Evolutionary conservation across 92 coral and sea anemone genomes (phyloP), one percentile per base, ranked within the genome.

Genomic region (Palythoa grandiflora): DNA sequence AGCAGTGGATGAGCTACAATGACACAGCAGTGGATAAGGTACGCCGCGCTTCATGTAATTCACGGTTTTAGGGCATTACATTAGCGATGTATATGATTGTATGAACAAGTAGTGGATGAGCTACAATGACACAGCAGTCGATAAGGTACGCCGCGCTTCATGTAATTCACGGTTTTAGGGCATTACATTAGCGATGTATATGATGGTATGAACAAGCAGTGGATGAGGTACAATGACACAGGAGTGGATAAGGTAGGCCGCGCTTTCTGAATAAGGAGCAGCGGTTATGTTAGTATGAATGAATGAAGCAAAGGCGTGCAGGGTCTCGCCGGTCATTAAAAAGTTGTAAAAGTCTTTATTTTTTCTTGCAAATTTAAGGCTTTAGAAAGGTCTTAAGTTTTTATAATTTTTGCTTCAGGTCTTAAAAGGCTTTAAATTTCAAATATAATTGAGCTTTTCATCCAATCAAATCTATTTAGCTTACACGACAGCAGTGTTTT

Each of bases 161-260:
- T 57, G 13, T 61, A 6, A 19, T 73, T n/a, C 6, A 6, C 38
- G 38, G n/a, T 36, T 83, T 47, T 63, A 96, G 98, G 98, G 4
- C 98, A 95, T 54, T 96, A 96, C 71, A 93, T 96, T 54, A 92
- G 98, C 77, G 98, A 96, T 88, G 99, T 95, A 35, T 95, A 90
- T 77, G 96, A 96, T 89, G 85, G 96, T 79, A 83, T 90, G 37
- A 80, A 92, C 37, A 93, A 92, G 21, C 96, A 95, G 70, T 96
- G 99, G 99, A 96, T 96, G 39, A 91, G 98, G 51, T 96, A 95
- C 68, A 94, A 96, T 85, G 99, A 95, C 92, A 88, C 92, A 5
- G 88, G 91, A 6, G 99, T 95, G 3, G 86, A 89, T 55, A 92
- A 93, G 95, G 96, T 96, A 75, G 35, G 65, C 15, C n/a, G 9